phyloP scores from a whole-genome alignment of 2,797 vertebrate genomes.

The Gadopsis bispinosus region DNA sequence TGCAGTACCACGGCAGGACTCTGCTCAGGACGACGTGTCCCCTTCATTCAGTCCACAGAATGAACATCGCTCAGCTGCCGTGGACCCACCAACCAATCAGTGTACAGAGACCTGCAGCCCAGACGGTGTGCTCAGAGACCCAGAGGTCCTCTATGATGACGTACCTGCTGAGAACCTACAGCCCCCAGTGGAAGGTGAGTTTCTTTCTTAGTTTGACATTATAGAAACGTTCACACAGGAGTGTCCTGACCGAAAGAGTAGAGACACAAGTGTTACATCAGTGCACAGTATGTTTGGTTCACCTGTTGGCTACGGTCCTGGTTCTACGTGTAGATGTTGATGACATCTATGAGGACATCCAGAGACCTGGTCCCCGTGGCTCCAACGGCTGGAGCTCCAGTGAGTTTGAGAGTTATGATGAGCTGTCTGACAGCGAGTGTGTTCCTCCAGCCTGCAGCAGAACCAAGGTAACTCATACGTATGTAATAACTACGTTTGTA shows the following conservation, averaged over 20 bases:
- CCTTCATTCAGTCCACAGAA: slow-evolving; percentile 8
- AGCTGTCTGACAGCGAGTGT: slow-evolving; percentile 86
- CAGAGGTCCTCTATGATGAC: slow-evolving; percentile 53
- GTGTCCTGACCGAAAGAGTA: neutral
- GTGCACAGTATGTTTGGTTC: neutral
- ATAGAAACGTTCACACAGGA: neutral
- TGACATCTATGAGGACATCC: slow-evolving; percentile 85
- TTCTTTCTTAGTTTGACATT: neutral
- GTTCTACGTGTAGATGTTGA: slow-evolving; percentile 31
- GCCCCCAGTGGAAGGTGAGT: slow-evolving; percentile 29
- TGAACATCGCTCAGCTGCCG: neutral
- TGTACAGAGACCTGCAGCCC: neutral
- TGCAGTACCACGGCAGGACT: neutral
- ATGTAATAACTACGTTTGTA: too few species aligned
- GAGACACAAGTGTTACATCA: neutral
- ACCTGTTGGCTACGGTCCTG: neutral
- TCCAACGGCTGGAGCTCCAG: slow-evolving; percentile 91
- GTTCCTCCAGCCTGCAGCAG: slow-evolving; percentile 35
- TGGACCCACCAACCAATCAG: neutral
- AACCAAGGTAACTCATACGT: slow-evolving; percentile 32
- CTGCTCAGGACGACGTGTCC: neutral
- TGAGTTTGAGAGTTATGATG: slow-evolving; percentile 93
- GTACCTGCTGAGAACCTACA: slow-evolving; percentile 45
- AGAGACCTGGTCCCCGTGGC: slow-evolving; percentile 56
- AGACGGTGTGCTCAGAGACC: neutral